Percentiles rank a stretch among this genome's conserved stretches.
These are phyloP conservation scores for Armadillidium nasatum DNA, from an alignment of 1,140 invertebrate species.

Conservation along the genomic window DNA sequence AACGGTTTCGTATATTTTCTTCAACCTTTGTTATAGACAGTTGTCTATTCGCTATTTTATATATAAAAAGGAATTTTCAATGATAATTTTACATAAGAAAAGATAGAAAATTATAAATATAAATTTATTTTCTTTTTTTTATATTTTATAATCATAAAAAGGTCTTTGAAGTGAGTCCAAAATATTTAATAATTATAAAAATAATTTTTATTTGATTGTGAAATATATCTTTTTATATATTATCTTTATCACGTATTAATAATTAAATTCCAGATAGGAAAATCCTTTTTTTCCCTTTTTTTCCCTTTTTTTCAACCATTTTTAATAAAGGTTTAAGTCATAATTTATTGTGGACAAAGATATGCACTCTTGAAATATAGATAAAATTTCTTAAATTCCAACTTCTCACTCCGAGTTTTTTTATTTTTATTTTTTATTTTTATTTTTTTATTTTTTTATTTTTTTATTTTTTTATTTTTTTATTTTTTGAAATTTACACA, in stretches of 20 bases:
- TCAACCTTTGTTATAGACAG: neutral
- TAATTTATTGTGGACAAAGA: neutral
- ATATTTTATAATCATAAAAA: too few relatives aligned
- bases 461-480: neutral
- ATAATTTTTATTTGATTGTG: too few relatives aligned
- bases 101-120: too few relatives aligned
- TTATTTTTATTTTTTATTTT: neutral
- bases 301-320: neutral
- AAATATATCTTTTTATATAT: too few relatives aligned
- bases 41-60: too few relatives aligned
- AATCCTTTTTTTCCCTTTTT: neutral
- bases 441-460: neutral
- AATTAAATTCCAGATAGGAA: constrained; percentile 1
- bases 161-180: too few relatives aligned
- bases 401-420: neutral
- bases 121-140: too few relatives aligned
- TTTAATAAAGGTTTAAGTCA: neutral
- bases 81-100: too few relatives aligned
- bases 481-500: neutral
- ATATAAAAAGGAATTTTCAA: too few relatives aligned
- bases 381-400: neutral
- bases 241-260: neutral
- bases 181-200: too few relatives aligned
- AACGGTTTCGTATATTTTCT: neutral
- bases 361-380: neutral